Conservation (phyloP, 1,140 invertebrate species). For the Habropoda laboriosa region DNA sequence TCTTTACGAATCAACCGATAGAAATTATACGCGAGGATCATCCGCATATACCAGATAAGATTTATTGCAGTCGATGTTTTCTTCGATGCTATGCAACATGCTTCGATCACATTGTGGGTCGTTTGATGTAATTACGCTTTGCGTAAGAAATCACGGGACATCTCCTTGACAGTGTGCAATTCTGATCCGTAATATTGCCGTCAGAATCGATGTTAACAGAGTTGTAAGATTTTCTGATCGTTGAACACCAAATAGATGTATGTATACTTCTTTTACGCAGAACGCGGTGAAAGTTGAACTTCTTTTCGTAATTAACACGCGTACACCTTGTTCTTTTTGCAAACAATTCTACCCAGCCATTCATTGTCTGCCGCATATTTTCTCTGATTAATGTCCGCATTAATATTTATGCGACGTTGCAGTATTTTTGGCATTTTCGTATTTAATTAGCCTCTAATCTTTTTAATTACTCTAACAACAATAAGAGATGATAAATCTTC, state of each 20-base stretch:
- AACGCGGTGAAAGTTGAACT: not conserved
- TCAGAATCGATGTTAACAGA: not conserved
- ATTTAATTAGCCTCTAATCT: not conserved
- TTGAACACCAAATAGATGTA: not conserved
- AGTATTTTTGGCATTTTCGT: not conserved
- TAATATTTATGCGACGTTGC: not conserved
- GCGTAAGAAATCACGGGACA: slow-evolving; percentile 6
- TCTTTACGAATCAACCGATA: not conserved
- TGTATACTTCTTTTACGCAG: too few relatives aligned
- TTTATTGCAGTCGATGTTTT: not conserved
- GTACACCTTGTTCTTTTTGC: not conserved
- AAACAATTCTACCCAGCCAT: not conserved
- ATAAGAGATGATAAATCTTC: slow-evolving; percentile 20
- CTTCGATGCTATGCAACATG: too few relatives aligned
- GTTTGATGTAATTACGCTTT: not conserved
- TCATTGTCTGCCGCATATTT: not conserved
- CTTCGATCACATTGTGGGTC: not conserved
- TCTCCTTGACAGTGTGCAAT: not conserved
- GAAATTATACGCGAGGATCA: slow-evolving; percentile 2
- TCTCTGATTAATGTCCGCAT: not conserved
- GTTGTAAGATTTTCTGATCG: not conserved
- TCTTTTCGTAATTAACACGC: not conserved
- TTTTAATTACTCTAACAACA: not conserved
- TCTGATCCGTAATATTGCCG: not conserved
- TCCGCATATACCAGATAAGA: slow-evolving; percentile 17